Evolutionary conservation across 2,797 vertebrate species (phyloP).

Genomic region (Pangasius larnaudii): DNA sequence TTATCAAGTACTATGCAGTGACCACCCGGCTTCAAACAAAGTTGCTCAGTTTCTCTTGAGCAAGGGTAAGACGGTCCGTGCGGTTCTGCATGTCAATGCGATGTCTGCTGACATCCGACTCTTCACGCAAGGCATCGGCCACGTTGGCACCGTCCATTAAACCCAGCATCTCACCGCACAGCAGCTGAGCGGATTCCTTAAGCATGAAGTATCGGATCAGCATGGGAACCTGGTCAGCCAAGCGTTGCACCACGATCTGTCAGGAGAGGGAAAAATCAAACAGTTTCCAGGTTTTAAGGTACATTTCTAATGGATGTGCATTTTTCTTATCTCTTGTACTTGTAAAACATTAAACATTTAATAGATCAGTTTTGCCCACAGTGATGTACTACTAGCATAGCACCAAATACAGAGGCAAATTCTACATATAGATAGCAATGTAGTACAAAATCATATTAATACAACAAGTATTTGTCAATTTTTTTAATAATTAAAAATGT

Average conservation of each 20-base stretch:
- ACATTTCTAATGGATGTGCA: neutral
- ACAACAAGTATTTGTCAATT: neutral
- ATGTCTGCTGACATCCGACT: constrained; percentile 34
- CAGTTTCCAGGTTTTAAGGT: neutral
- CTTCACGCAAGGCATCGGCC: constrained; percentile 55
- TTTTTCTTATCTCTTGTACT: constrained; percentile 61
- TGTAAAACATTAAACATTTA: neutral
- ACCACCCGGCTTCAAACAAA: neutral
- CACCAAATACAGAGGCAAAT: neutral
- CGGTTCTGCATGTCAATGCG: constrained; percentile 38
- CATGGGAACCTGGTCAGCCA: constrained; percentile 76
- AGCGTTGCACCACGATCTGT: constrained; percentile 69
- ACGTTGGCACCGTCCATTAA: constrained; percentile 67
- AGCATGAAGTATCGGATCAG: constrained; percentile 74
- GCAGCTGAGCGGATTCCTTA: constrained; percentile 53
- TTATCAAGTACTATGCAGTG: neutral
- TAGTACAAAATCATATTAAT: neutral
- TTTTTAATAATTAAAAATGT: neutral
- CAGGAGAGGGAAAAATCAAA: neutral
- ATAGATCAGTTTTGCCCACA: neutral
- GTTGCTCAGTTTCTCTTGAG: constrained; percentile 42
- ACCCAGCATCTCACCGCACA: constrained; percentile 69
- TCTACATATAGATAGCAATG: neutral
- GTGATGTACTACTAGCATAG: neutral
- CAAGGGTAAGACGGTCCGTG: constrained; percentile 21